Evolutionary conservation across 2,797 vertebrate species (phyloP), one percentile per base, ranked within the genome.

Genomic region (Sebastes iracundus): DNA sequence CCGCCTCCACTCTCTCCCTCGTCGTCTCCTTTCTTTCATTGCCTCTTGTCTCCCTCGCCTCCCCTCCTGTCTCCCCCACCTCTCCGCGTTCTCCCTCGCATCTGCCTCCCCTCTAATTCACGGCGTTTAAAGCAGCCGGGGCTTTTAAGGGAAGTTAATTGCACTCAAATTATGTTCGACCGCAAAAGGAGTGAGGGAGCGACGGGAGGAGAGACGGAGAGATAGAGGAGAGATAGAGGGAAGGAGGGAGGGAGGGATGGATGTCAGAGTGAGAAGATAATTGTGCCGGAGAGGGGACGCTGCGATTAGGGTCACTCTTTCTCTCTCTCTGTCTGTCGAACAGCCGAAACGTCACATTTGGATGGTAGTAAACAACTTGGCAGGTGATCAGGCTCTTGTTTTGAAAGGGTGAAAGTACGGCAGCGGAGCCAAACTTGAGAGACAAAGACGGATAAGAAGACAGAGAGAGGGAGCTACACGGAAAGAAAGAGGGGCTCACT

Each of bases 111-210:
- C 87, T 93, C 92, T 95, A 95, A 95, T 96, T 94, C 94, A 89
- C 91, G 82, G 91, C 90, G 88, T 95, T 96, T 96, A 96, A 96
- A 95, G 94, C 93, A 90, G 93, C 91, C 88, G 87, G 90, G 89
- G 96, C 95, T 96, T 96, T 96, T 96, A 96, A 96, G 94, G 95
- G 93, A 95, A 95, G 95, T 96, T 96, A 96, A 96, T 96, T 96
- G 96, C 96, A 95, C 95, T 96, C 95, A 96, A 96, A 96, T 96
- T 96, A 96, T 95, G 95, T 96, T 96, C 94, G 95, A 95, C 95
- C 94, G 92, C 91, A 86, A 94, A 93, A 93, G 92, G 87, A 94
- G 92, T 71, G 91, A 94, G 94, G 92, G 93, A 94, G 92, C 73
- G 88, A 91, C 67, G 79, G 89, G 20, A 90, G 85, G 84, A 82